Base-by-base conservation (phyloP, 2,888 invertebrate genomes). In the Caenorhabditis imperialis region DNA sequence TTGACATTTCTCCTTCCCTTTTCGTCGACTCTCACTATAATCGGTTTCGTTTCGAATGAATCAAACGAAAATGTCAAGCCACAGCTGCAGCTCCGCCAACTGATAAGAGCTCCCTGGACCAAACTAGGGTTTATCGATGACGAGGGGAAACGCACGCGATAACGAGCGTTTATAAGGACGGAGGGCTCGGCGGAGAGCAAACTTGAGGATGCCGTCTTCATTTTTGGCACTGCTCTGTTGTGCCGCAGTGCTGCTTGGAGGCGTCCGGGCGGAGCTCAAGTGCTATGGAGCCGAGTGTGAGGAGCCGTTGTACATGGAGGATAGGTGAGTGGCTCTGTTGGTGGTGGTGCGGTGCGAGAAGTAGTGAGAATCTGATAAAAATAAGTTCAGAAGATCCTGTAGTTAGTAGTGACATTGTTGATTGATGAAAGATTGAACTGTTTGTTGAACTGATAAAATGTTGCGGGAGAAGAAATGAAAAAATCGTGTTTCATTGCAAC, bases 211-310 rank as follows among this genome's bases (percentile, higher is more conserved):
- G 55, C 25, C 40, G 23, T 65, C 57, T 40, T 57, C 42, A 55
- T 23, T 50, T 33, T 27, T 55, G 27, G 40, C 55, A n/a, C n/a
- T n/a, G n/a, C n/a, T n/a, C n/a, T n/a, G n/a, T n/a, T n/a, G n/a
- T n/a, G n/a, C n/a, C n/a, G n/a, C n/a, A n/a, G n/a, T n/a, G n/a
- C n/a, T n/a, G n/a, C 37, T 63, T 27, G 55, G 40, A n/a, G 65
- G 55, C 18, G 57, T 35, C 38, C 55, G 57, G 16, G 30, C 45
- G 5, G 63, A 65, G 1, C 40, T 65, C 22, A 65, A 73, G 33
- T 73, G 73, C 33, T 67, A 63, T 67, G 73, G 73, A 54, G 50
- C 61, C 8, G 42, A 65, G 22, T 73, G 73, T 33, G 50, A 67
- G 18, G 51, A n/a, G 14, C 65, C 65, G n/a, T 14, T 48, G 23